Base-by-base conservation (phyloP, 1,140 invertebrate genomes). In the Diorhabda elongata region DNA sequence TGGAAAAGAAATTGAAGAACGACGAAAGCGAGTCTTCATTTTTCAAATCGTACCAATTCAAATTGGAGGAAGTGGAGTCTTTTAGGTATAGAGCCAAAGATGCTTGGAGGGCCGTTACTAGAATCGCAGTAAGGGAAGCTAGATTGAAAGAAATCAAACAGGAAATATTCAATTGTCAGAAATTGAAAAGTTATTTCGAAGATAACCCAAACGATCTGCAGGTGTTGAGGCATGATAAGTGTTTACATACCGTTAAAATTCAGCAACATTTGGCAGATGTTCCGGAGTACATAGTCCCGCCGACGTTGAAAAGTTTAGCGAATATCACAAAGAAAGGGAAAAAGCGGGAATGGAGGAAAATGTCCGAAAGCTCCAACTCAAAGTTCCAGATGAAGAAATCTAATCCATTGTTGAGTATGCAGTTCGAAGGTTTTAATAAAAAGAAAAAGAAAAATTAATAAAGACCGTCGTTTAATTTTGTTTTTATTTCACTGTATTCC, bases 71-170 rank as follows among this genome's bases (percentile, higher is more conserved):
- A 84, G 90, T 99, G 45, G 96, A 99, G 81, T 92, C 95, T 0
- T 99, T 99, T 79, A 87, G 92, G 69, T 98, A 99, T 83, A 85
- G 98, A 78, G 92, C 96, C 0, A 87, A 90, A 76, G 98, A 99
- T 87, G 97, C 95, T 3, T 93, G 96, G 91, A 89, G 91, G 76
- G 93, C 95, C 2, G 93, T 97, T 1, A 99, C 97, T 0, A 89
- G 90, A 77, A 92, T 95, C 69, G 96, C 95, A 0, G 91, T 99
- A 0, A 85, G 93, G 64, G 95, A 99, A 81, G 95, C 96, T 0
- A 85, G 98, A 65, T 84, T 99, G 5, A 95, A 95, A 78, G 98
- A 99, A 87, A 98, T 99, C 61, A 95, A 95, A 82, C 87, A 89
- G 66, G 97, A 99, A 84, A 88, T 99, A 56, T 84, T 99, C 47